Evolutionary conservation across 2,113 vertebrate genomes (phyloP).

Genomic region (Embiotoca jacksoni): DNA sequence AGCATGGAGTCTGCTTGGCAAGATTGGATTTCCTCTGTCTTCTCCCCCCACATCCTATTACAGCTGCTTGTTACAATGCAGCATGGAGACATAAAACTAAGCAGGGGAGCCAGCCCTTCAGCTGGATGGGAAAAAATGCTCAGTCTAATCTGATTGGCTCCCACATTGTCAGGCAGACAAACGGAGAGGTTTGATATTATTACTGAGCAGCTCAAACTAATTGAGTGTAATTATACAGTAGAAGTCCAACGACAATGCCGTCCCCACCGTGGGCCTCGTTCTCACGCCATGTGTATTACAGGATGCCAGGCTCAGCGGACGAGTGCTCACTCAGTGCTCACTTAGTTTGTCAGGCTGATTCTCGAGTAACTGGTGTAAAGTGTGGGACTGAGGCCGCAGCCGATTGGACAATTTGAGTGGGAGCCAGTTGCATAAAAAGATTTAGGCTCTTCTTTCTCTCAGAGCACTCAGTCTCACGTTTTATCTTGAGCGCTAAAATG

Average conservation of each 20-base stretch:
- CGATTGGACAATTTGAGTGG: constrained; percentile 36
- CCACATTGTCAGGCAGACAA: constrained; percentile 83
- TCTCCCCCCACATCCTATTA: constrained; percentile 4
- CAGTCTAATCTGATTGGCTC: constrained; percentile 83
- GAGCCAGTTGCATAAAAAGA: constrained; percentile 42
- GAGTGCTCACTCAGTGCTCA: constrained; percentile 18
- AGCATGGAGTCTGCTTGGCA: constrained; percentile 84
- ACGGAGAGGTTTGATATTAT: constrained; percentile 74
- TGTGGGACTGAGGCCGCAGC: constrained; percentile 1
- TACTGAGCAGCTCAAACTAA: constrained; percentile 64
- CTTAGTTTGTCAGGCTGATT: constrained; percentile 31
- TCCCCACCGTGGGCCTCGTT: constrained; percentile 42
- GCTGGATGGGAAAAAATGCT: constrained; percentile 78
- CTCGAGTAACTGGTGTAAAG: constrained; percentile 30
- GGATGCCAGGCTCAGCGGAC: constrained; percentile 37
- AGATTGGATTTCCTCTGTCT: constrained; percentile 82
- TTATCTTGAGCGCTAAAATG: constrained; percentile 41
- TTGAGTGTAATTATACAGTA: constrained; percentile 65
- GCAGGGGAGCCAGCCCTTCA: too few relatives aligned
- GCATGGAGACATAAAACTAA: too few relatives aligned
- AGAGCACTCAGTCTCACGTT: constrained; percentile 30
- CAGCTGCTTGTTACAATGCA: too few relatives aligned
- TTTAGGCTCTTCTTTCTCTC: constrained; percentile 10
- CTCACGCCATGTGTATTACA: constrained; percentile 53
- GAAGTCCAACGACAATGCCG: constrained; percentile 49